Evolutionary conservation across 37 sponge, comb jelly and placozoan genomes (phyloP), one percentile per base, ranked within the genome.

Genomic region (Beroe forskalii): DNA sequence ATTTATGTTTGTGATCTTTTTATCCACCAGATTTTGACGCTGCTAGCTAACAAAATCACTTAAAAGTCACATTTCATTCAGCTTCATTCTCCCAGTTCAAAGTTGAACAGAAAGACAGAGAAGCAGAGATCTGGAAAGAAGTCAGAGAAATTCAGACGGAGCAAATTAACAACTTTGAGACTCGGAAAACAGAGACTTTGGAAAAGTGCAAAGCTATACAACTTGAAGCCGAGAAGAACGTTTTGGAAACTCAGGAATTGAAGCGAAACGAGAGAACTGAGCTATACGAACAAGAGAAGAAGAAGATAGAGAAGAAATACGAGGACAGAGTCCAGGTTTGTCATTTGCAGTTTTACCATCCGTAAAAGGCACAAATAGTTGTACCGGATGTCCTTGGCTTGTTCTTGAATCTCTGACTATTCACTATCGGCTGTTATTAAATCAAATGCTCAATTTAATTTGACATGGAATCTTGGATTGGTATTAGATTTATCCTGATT

Each of bases 31-130:
- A n/a, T n/a, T n/a, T n/a, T n/a, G n/a, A n/a, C n/a, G n/a, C n/a
- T n/a, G n/a, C n/a, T n/a, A n/a, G n/a, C n/a, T n/a, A n/a, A n/a
- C n/a, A n/a, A n/a, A n/a, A n/a, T n/a, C n/a, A n/a, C n/a, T n/a
- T n/a, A n/a, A n/a, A n/a, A n/a, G n/a, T n/a, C n/a, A n/a, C n/a
- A n/a, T n/a, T n/a, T n/a, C n/a, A n/a, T n/a, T n/a, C n/a, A n/a
- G n/a, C 12, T 48, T 48, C 55, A 6, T 17, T 48, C 55, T 48
- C 55, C 55, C 86, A 80, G 86, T 80, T 80, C 86, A 80, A 80
- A 80, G 86, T 80, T n/a, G 86, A 80, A 44, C 86, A 80, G 55
- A 80, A 80, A 25, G 86, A 80, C 55, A 35, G 86, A 35, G 86
- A 80, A 44, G 37, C 44, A 1, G 86, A 80, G 55, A 80, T 80